phyloP scores from a whole-genome alignment of 2,113 vertebrate species.

The Actenoides hombroni region DNA sequence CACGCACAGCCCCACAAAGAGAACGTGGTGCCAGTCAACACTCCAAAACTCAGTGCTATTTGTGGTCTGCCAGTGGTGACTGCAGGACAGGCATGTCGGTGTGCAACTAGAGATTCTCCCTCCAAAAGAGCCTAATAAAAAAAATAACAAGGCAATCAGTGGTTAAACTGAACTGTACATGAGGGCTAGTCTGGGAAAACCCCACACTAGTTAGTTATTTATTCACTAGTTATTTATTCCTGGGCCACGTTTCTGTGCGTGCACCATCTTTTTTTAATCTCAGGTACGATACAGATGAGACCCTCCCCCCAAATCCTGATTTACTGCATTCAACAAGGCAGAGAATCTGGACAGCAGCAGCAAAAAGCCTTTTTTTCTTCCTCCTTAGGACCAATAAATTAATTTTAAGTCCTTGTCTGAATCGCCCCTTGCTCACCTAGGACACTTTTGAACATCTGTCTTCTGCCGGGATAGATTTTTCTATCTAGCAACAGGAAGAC shows the following conservation, averaged over 20 bases:
- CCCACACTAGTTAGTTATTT: not conserved
- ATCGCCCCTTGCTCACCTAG: not conserved
- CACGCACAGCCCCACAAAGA: not conserved
- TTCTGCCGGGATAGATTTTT: conserved; percentile 2
- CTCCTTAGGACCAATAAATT: not conserved
- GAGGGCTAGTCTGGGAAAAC: conserved; percentile 5
- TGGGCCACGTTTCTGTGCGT: not conserved
- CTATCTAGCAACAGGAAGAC: conserved; percentile 33
- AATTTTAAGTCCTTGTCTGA: not conserved
- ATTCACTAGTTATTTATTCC: not conserved
- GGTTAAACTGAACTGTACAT: conserved; percentile 40
- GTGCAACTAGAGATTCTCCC: conserved; percentile 8
- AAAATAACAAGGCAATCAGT: conserved; percentile 61
- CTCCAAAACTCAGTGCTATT: not conserved
- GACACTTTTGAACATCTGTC: not conserved
- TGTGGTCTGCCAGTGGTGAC: not conserved
- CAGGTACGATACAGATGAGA: not conserved
- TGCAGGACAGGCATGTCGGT: not conserved
- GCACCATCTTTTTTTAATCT: not conserved
- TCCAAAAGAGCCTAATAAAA: conserved; percentile 35
- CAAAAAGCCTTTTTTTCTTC: not conserved
- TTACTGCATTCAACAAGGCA: not conserved
- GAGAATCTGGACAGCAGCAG: conserved; percentile 38
- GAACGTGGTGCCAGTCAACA: not conserved
- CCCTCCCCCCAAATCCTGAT: not conserved